Evolutionary conservation across 2,797 vertebrate species (phyloP), one percentile per base, ranked within the genome.

Genomic region (Microchirus variegatus): DNA sequence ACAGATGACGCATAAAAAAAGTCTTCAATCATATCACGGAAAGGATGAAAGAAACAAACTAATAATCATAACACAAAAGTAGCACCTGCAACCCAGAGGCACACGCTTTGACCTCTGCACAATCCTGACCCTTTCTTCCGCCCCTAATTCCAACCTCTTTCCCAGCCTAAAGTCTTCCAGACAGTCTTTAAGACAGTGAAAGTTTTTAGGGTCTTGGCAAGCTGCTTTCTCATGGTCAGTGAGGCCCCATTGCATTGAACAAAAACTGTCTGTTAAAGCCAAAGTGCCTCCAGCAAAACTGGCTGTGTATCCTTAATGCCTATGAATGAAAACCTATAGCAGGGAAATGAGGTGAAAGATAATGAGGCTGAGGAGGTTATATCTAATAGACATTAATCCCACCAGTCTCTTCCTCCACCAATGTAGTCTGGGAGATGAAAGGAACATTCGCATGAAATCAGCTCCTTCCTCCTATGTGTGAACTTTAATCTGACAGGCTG

Each of bases 201-300:
- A 48, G 73, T 73, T 6, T 31, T 80, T 37, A 26, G 10, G 47
- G 16, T 61, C 59, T 59, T 71, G 59, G 63, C 57, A 31, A 63
- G 67, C 56, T 7, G 61, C 44, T 50, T 54, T 55, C 54, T 78
- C 42, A 43, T 61, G 38, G 59, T 61, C 67, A 63, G 49, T 10
- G 45, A 58, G 77, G 71, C 81, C 77, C 59, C 60, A 42, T 18
- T 1, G 62, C 64, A 55, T 57, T 26, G 63, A 86, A 78, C 66
- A 83, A 78, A 80, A 82, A 14, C 47, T 31, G 48, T 67, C 56
- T 81, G 65, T 84, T 78, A 50, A n/a, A 47, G 53, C 15, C 7
- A 75, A 31, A 31, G 31, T 31, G 31, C 31, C 55, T 66, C 41
- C 0, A 35, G 53, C 35, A 62, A 71, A 74, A 56, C 5, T 45